Conservation (phyloP, 2,797 vertebrate genomes). For the Balearica regulorum region DNA sequence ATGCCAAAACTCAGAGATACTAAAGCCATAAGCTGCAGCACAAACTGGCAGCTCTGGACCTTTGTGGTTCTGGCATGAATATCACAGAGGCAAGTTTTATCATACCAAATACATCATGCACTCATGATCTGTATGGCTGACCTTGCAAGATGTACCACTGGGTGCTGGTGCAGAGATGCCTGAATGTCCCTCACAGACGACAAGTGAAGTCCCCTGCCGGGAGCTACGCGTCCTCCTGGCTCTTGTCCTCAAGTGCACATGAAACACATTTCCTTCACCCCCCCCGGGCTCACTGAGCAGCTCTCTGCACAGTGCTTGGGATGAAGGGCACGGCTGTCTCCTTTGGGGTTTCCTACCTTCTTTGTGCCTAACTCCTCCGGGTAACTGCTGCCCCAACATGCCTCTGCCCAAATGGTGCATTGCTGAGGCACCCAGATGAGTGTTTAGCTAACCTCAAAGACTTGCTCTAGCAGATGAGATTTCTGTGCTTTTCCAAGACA, state of each 20-base stretch:
- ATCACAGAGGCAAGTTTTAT: not conserved
- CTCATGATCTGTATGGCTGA: not conserved
- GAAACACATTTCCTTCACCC: not conserved
- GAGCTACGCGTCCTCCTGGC: not conserved
- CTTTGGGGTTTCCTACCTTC: not conserved
- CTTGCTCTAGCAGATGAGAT: not conserved
- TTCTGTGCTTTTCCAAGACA: not conserved
- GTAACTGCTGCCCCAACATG: not conserved
- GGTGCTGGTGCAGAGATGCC: not conserved
- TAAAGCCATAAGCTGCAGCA: not conserved
- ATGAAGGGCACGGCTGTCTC: not conserved
- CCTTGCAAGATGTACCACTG: not conserved
- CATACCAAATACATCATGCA: accelerated
- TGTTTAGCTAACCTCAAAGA: not conserved
- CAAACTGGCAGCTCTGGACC: not conserved
- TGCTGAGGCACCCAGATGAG: not conserved
- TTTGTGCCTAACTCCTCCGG: not conserved
- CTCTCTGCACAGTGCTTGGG: not conserved
- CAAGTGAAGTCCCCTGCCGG: not conserved
- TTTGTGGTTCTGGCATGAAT: not conserved
- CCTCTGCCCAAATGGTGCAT: not conserved
- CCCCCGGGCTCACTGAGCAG: not conserved
- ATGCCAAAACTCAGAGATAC: not conserved
- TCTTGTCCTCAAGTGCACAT: not conserved
- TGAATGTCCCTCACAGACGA: not conserved